Percentiles rank a stretch among this genome's conserved stretches.
These are phyloP conservation scores for Pachydiplax longipennis DNA, from an alignment of 2,888 invertebrate genomes.

Conservation along the genomic window DNA sequence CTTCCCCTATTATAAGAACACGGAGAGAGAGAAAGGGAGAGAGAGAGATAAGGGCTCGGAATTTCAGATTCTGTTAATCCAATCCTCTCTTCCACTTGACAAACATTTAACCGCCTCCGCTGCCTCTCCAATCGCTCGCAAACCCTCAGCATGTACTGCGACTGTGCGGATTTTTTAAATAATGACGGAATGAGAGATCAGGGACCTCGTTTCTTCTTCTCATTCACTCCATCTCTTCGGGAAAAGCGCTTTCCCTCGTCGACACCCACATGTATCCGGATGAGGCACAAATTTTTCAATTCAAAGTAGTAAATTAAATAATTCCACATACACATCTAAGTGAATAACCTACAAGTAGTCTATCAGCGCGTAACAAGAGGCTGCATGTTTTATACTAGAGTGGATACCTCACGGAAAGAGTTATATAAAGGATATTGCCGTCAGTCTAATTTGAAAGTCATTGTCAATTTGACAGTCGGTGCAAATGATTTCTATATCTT, in stretches of 20 bases:
- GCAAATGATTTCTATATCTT: too few relatives aligned
- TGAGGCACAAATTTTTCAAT: too few relatives aligned
- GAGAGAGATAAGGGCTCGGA: background rate
- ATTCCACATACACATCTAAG: too few relatives aligned
- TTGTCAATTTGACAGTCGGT: too few relatives aligned
- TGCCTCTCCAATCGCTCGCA: background rate
- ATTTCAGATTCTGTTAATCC: constrained; percentile 41
- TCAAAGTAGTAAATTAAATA: too few relatives aligned
- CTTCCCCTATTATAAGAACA: constrained; percentile 21
- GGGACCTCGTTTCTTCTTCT: background rate
- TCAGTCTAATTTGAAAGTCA: too few relatives aligned
- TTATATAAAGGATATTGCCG: too few relatives aligned
- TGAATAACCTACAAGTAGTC: too few relatives aligned
- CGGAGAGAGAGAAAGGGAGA: background rate
- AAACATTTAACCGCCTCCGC: constrained; percentile 12
- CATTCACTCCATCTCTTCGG: background rate
- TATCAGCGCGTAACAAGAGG: too few relatives aligned
- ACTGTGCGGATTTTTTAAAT: background rate
- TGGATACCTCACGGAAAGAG: too few relatives aligned
- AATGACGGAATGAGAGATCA: background rate
- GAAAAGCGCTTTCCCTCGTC: background rate
- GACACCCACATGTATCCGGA: too few relatives aligned
- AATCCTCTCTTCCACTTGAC: constrained; percentile 24
- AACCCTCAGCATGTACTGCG: background rate
- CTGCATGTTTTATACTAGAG: too few relatives aligned